Evolutionary conservation across 1,140 invertebrate genomes (phyloP).

Genomic region (Drosophila guanche): DNA sequence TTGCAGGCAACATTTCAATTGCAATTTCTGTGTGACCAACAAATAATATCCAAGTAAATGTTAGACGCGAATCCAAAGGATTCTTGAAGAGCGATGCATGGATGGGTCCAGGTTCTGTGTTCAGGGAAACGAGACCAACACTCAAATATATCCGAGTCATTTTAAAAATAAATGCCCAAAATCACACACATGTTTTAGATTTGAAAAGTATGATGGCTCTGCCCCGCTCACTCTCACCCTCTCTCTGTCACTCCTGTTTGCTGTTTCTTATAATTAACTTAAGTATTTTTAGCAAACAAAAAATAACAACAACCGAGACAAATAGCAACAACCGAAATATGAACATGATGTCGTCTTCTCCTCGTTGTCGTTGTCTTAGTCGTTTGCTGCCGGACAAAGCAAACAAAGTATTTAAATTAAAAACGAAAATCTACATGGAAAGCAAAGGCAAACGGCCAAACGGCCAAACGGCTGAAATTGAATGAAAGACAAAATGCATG

Average conservation of each 20-base stretch:
- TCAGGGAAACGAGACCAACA: slow-evolving; percentile 3
- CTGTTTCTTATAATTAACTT: slow-evolving; percentile 74
- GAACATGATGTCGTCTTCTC: slow-evolving; percentile 14
- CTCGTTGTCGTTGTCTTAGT: background rate
- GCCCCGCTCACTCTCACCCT: slow-evolving; percentile 10
- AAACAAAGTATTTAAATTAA: slow-evolving; percentile 70
- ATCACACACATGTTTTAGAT: slow-evolving; percentile 78
- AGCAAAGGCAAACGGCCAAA: slow-evolving; percentile 5
- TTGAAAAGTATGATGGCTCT: slow-evolving; percentile 52
- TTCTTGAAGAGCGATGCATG: background rate
- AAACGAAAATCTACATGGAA: slow-evolving; percentile 21
- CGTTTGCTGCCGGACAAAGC: slow-evolving; percentile 26
- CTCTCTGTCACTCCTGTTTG: too few relatives aligned
- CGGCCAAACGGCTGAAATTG: background rate
- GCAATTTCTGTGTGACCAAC: background rate
- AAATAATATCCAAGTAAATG: slow-evolving; percentile 6
- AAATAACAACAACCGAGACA: slow-evolving; percentile 19
- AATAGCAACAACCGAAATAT: slow-evolving; percentile 8
- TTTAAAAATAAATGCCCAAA: slow-evolving; percentile 76
- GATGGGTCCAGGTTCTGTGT: slow-evolving; percentile 31
- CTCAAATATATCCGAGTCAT: slow-evolving; percentile 21
- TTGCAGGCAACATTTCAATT: too few relatives aligned
- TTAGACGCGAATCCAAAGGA: background rate
- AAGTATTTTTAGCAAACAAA: slow-evolving; percentile 72
- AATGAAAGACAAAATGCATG: slow-evolving; percentile 2